Base-by-base conservation (phyloP, 2,797 vertebrate genomes). In the Crocodylus rhombifer region DNA sequence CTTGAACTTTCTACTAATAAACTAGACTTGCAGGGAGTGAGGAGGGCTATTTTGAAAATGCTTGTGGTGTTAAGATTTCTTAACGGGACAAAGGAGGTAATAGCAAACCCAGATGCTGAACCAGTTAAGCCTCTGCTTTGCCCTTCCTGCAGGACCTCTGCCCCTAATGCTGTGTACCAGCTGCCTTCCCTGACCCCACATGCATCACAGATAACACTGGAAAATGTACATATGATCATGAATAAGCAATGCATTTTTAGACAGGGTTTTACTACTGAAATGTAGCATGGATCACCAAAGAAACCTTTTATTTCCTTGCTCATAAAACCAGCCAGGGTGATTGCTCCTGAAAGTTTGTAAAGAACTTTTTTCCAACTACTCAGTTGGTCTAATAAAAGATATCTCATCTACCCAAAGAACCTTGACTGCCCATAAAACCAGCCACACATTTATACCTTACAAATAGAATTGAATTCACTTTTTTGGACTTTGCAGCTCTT, bases 71-170 rank as follows among this genome's bases (percentile, higher is more conserved):
- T 51, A 51, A 51, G 42, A 51, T 51, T 51, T 51, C 42, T 51
- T 51, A 51, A 51, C 10, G 28, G 60, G 33, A 33, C 62, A 63
- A 79, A 36, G 9, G 33, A 62, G 58, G 33, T 23, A 28, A 15
- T 78, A 60, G 17, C 60, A 62, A 25, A 16, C 16, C n/a, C 33
- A 64, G 33, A 25, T 20, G 1, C 36, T 18, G 13, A 16, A 69
- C 25, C 21, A 11, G 63, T 2, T 64, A 7, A 12, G 2, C 0
- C 77, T 13, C 55, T 33, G 20, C 18, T 81, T 5, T 9, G 1
- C 14, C 73, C 36, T 21, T 69, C 14, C 10, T 36, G 2, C 1
- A 75, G 56, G 21, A 18, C 16, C 12, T 15, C 26, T n/a, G 36
- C 69, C 7, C 2, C 36, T 51, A 26, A 6, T 73, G 10, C 36